These are phyloP conservation scores for Potamilus streckersoni DNA, from an alignment of 1,140 invertebrate species.

Conservation along the genomic window DNA sequence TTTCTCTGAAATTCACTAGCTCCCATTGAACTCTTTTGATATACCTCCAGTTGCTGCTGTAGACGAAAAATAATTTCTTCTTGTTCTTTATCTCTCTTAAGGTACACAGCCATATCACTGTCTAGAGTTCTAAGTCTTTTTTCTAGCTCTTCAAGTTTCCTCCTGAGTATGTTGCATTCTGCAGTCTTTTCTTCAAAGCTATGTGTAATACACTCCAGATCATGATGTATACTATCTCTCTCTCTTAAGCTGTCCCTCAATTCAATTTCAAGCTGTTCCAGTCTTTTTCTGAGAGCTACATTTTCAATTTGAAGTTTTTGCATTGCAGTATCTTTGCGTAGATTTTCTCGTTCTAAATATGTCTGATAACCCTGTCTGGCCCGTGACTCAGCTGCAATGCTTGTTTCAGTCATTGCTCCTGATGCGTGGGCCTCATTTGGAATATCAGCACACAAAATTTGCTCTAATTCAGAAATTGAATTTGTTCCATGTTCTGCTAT, in stretches of 20 bases:
- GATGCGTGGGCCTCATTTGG: background rate
- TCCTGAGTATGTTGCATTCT: background rate
- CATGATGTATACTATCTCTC: background rate
- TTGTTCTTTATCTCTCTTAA: background rate
- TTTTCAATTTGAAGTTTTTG: conserved; percentile 16
- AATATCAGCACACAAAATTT: background rate
- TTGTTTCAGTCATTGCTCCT: conserved; percentile 25
- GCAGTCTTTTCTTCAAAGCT: background rate
- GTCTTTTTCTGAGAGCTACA: background rate
- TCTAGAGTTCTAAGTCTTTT: background rate
- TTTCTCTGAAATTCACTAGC: conserved; percentile 5
- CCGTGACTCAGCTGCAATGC: conserved; percentile 7
- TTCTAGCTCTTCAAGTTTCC: background rate
- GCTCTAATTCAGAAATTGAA: conserved; percentile 3
- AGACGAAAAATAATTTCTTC: background rate
- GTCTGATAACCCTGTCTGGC: conserved; percentile 18
- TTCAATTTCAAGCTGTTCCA: conserved; percentile 3
- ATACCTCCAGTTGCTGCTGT: background rate
- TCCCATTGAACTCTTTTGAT: too few species aligned
- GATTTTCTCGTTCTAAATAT: conserved; percentile 22
- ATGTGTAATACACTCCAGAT: conserved; percentile 3
- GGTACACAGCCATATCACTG: background rate
- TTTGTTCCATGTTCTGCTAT: too few species aligned
- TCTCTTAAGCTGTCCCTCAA: background rate
- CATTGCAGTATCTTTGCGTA: conserved; percentile 6